Evolutionary conservation across 2,797 vertebrate species (phyloP).

Genomic region (Atherinosoma microstoma): DNA sequence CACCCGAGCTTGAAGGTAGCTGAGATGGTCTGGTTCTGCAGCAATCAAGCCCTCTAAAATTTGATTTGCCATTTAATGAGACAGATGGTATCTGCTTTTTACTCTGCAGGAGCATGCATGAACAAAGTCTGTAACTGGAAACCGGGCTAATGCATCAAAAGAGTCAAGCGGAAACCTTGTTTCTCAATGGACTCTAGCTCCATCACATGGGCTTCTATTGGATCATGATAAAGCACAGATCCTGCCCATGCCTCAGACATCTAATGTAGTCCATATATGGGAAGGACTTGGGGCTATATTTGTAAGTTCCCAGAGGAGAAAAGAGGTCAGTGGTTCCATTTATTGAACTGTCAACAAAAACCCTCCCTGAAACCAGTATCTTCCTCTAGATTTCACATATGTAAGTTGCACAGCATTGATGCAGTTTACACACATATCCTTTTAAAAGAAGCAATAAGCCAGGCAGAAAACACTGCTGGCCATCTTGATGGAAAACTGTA

Average conservation of each 20-base stretch:
- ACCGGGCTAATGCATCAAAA: constrained; percentile 30
- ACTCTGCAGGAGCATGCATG: constrained; percentile 17
- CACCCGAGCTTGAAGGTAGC: constrained; percentile 44
- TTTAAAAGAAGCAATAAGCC: background rate
- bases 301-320: constrained; percentile 12
- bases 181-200: constrained; percentile 14
- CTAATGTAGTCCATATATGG: background rate
- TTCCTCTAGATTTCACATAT: background rate
- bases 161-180: background rate
- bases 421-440: background rate
- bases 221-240: constrained; percentile 17
- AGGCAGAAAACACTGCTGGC: background rate
- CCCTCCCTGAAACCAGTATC: background rate
- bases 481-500: constrained; percentile 4
- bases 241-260: constrained; percentile 6
- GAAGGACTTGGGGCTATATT: constrained; percentile 18
- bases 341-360: background rate
- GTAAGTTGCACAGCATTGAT: background rate
- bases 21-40: constrained; percentile 22
- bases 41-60: constrained; percentile 43
- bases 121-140: constrained; percentile 26
- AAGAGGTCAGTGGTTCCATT: background rate
- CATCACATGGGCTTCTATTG: constrained; percentile 19
- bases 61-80: constrained; percentile 41
- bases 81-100: constrained; percentile 46